Evolutionary conservation across 2,888 invertebrate genomes (phyloP).

Genomic region (Copidosoma aretas): DNA sequence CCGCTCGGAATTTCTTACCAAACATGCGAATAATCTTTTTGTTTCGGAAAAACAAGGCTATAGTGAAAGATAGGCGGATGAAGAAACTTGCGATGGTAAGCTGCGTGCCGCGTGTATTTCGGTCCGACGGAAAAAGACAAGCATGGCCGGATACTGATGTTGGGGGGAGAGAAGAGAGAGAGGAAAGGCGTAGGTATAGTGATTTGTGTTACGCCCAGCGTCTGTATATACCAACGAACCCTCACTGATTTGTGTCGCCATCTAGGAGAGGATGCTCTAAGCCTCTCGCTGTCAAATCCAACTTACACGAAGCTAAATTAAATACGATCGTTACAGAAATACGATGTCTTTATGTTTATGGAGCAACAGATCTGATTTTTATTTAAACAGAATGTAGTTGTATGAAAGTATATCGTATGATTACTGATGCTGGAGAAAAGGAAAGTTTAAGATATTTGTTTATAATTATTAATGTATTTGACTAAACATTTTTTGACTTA

Average conservation of each 20-base stretch:
- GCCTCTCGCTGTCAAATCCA: constrained; percentile 45
- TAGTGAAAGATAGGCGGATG: constrained; percentile 31
- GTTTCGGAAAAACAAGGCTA: not conserved
- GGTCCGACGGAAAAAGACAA: constrained; percentile 43
- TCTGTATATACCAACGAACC: constrained; percentile 24
- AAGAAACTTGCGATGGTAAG: constrained; percentile 5
- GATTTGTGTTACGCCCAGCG: constrained; percentile 48
- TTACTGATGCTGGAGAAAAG: too few species aligned
- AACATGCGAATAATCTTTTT: too few species aligned
- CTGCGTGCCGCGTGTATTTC: not conserved
- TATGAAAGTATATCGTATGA: too few species aligned
- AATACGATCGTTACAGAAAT: too few species aligned
- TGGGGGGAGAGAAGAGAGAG: constrained; percentile 11
- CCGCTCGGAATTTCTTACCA: too few species aligned
- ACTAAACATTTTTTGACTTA: too few species aligned
- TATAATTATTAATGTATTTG: too few species aligned
- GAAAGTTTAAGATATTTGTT: too few species aligned
- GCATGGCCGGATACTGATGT: constrained; percentile 43
- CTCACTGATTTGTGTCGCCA: constrained; percentile 58
- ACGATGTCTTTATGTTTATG: constrained; percentile 8
- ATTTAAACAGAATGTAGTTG: too few species aligned
- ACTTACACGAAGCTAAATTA: constrained; percentile 51
- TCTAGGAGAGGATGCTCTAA: constrained; percentile 52
- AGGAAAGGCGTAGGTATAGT: constrained; percentile 45
- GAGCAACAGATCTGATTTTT: too few species aligned